Percentiles rank a stretch among this genome's conserved stretches.
Conservation (phyloP, 2,888 invertebrate genomes). For the Drosophila colorata region DNA sequence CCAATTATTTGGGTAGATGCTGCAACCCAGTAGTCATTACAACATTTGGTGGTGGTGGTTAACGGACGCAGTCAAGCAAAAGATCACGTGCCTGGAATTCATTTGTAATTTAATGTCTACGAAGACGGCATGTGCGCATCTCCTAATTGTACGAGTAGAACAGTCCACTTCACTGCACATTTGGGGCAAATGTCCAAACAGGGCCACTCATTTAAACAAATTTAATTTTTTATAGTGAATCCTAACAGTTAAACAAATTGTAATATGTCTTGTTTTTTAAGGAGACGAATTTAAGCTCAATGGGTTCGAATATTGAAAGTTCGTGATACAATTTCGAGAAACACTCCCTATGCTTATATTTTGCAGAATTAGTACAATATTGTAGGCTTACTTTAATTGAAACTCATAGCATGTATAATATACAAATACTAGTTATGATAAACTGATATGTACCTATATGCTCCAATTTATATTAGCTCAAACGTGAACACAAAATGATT, state of each 20-base stretch:
- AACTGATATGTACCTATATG: too few species aligned
- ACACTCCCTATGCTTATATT: too few species aligned
- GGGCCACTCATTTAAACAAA: slow-evolving; percentile 32
- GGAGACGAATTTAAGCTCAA: too few species aligned
- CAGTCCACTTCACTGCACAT: slow-evolving; percentile 51
- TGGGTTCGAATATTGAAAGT: too few species aligned
- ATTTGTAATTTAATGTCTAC: slow-evolving; percentile 69
- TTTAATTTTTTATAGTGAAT: slow-evolving; percentile 17
- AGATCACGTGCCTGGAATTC: slow-evolving; percentile 69
- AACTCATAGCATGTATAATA: neutral
- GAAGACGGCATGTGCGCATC: slow-evolving; percentile 36
- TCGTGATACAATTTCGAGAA: too few species aligned
- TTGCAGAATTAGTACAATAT: too few species aligned
- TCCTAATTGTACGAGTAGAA: slow-evolving; percentile 55
- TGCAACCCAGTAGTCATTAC: neutral
- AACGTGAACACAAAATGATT: slow-evolving; percentile 17
- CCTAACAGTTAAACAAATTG: too few species aligned
- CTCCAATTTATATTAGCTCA: slow-evolving; percentile 1
- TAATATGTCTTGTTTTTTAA: too few species aligned
- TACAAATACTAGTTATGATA: too few species aligned
- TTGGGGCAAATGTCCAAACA: slow-evolving; percentile 53
- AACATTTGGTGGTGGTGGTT: slow-evolving; percentile 33
- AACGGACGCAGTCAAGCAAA: slow-evolving; percentile 59
- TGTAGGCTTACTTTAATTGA: too few species aligned
- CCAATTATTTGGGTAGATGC: slow-evolving; percentile 1